Percentiles rank a stretch among this genome's conserved stretches.
Conservation (phyloP, 2,888 invertebrate species). For the Thymelicus sylvestris region DNA sequence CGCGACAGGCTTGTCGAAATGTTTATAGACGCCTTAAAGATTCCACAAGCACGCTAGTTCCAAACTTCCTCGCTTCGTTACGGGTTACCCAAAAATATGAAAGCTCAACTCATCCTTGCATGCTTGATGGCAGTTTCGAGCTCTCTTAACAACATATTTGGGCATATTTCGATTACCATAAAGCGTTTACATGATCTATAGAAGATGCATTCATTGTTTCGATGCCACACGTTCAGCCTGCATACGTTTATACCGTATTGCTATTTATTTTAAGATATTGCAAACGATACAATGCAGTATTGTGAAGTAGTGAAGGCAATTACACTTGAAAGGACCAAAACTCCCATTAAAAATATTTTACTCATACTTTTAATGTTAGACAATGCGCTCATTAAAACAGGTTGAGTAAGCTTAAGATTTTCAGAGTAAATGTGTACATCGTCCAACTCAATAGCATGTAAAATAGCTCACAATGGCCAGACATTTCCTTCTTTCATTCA, state of each 20-base stretch:
- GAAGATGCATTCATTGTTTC: slow-evolving; percentile 72
- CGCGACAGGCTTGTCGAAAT: slow-evolving; percentile 69
- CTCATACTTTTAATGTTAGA: slow-evolving; percentile 26
- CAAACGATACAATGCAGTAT: slow-evolving; percentile 25
- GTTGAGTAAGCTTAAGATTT: slow-evolving; percentile 41
- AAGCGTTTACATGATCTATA: slow-evolving; percentile 81
- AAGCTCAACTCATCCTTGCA: slow-evolving; percentile 82
- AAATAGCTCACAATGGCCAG: slow-evolving; percentile 80
- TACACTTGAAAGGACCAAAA: slow-evolving; percentile 10
- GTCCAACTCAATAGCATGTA: slow-evolving; percentile 69
- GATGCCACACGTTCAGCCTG: slow-evolving; percentile 41
- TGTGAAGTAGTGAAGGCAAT: slow-evolving; percentile 17
- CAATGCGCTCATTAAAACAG: slow-evolving; percentile 37
- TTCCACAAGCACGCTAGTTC: slow-evolving; percentile 70
- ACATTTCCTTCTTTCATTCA: slow-evolving; percentile 80
- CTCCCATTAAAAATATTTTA: slow-evolving; percentile 19
- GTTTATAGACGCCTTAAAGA: slow-evolving; percentile 76
- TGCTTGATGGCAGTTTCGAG: slow-evolving; percentile 80
- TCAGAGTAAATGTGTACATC: slow-evolving; percentile 50
- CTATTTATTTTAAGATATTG: slow-evolving; percentile 33
- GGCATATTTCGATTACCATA: slow-evolving; percentile 85
- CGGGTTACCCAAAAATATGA: slow-evolving; percentile 75
- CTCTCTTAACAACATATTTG: slow-evolving; percentile 84
- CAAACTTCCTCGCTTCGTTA: slow-evolving; percentile 73
- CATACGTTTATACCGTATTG: slow-evolving; percentile 22